Evolutionary conservation across 1,140 invertebrate species (phyloP).

Genomic region (Drosophila seguyi): DNA sequence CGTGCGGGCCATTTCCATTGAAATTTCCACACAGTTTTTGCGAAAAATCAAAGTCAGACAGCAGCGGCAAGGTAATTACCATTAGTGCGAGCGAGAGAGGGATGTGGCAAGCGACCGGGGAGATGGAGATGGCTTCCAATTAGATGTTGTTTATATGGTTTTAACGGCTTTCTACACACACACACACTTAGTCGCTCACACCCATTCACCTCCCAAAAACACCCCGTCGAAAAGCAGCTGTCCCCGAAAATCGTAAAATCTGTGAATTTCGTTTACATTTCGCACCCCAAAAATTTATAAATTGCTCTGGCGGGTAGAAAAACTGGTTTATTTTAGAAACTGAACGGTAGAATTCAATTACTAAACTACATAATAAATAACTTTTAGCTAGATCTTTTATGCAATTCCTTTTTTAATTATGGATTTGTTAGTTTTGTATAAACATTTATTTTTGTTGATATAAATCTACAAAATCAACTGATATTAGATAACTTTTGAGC

Average conservation of each 20-base stretch:
- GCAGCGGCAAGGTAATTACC: slow-evolving; percentile 25
- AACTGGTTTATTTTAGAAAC: slow-evolving; percentile 38
- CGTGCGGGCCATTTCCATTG: slow-evolving; percentile 57
- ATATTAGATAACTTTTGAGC: too few relatives aligned
- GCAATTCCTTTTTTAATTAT: too few relatives aligned
- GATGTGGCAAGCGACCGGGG: not conserved
- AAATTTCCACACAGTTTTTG: slow-evolving; percentile 61
- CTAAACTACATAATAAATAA: not conserved
- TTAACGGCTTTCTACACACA: slow-evolving; percentile 55
- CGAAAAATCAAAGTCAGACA: slow-evolving; percentile 57
- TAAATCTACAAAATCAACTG: too few relatives aligned
- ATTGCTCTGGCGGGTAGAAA: slow-evolving; percentile 10
- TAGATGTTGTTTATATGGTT: slow-evolving; percentile 61
- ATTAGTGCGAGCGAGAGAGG: slow-evolving; percentile 16
- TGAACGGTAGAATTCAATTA: not conserved
- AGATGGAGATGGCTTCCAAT: slow-evolving; percentile 38
- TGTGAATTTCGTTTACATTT: slow-evolving; percentile 32
- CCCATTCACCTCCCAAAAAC: slow-evolving; percentile 12
- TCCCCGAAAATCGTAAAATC: slow-evolving; percentile 32
- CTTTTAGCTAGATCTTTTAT: not conserved
- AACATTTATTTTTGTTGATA: too few relatives aligned
- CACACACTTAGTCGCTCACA: not conserved
- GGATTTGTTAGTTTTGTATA: too few relatives aligned
- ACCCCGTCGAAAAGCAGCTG: slow-evolving; percentile 55
- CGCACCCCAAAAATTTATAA: slow-evolving; percentile 42